Base-by-base conservation (phyloP, 2,888 invertebrate species). In the Trichogramma dendrolimi region DNA sequence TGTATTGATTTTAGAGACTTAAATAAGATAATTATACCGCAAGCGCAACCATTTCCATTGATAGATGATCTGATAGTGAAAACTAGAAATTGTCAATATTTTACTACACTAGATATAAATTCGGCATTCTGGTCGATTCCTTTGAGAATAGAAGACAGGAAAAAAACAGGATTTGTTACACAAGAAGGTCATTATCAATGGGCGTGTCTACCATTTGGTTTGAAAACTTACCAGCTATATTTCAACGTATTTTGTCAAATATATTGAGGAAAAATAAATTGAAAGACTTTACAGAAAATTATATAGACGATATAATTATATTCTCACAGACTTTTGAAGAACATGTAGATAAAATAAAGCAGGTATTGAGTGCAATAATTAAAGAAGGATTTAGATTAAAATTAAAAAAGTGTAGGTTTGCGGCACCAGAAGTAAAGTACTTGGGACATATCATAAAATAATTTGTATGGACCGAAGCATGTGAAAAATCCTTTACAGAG, bases 111-210 rank as follows among this genome's bases (percentile, higher is more conserved):
- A 38, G 69, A 70, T 47, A 67, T 70, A 49, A 71, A 71, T 46
- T 70, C 70, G 8, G 69, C 69, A 0, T 71, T 71, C 46, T 71
- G 69, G 70, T 64, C 67, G 8, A 70, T 70, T 3, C 68, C 69
- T 4, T 41, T 70, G 10, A 6, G 62, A 38, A 63, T 67, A 4
- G 47, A 60, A 59, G 69, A 70, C 44, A 68, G 67, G 60, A 4
- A 43, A 4, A 70, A 69, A 59, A 69, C 69, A 54, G 65, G 39
- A 41, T 63, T 66, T 14, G 52, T 66, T 43, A 61, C 63, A 49
- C 50, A 49, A 50, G 49, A 49, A 11, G 57, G 57, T 5, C 57
- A 57, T 41, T 57, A 14, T 14, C 65, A 65, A 52, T 65, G 63
- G 62, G 63, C 67, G 2, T 63, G 67, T 27, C 46, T 65, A 1